These are phyloP conservation scores for Melanerpes formicivorus DNA, from an alignment of 2,113 vertebrate species.

Conservation along the genomic window DNA sequence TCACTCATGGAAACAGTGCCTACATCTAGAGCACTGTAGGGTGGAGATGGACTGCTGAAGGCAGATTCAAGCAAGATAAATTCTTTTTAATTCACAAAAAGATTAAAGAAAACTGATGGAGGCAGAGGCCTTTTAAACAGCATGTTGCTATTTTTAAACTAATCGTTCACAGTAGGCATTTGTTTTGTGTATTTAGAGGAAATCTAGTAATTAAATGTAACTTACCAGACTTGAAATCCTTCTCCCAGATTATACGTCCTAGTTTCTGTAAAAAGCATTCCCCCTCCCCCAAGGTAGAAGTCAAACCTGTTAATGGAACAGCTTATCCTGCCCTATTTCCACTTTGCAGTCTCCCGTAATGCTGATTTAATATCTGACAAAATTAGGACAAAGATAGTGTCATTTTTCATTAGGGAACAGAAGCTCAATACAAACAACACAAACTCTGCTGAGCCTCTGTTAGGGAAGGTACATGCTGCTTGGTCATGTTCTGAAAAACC, in stretches of 20 bases:
- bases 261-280: slow-evolving; percentile 40
- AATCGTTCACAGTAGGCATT: slow-evolving; percentile 12
- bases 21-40: not conserved
- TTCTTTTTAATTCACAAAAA: not conserved
- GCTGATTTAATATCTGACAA: slow-evolving; percentile 60
- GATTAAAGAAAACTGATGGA: not conserved
- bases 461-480: not conserved
- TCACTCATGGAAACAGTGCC: not conserved
- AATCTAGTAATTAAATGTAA: slow-evolving; percentile 36
- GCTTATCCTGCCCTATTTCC: slow-evolving; percentile 65
- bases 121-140: not conserved
- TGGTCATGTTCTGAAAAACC: not conserved
- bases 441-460: not conserved
- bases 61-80: not conserved
- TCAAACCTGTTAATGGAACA: slow-evolving; percentile 56
- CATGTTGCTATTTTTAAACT: slow-evolving; percentile 47
- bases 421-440: slow-evolving; percentile 28
- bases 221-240: slow-evolving; percentile 24
- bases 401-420: slow-evolving; percentile 66
- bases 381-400: slow-evolving; percentile 58
- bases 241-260: slow-evolving; percentile 1
- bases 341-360: slow-evolving; percentile 21
- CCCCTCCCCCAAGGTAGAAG: not conserved
- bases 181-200: slow-evolving; percentile 16
- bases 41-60: not conserved